A percentile compares a stretch with the other conserved stretches of the same genome.
These are phyloP conservation scores for Tolmerus cingulatus DNA, from an alignment of 2,888 invertebrate species.

Conservation along the genomic window DNA sequence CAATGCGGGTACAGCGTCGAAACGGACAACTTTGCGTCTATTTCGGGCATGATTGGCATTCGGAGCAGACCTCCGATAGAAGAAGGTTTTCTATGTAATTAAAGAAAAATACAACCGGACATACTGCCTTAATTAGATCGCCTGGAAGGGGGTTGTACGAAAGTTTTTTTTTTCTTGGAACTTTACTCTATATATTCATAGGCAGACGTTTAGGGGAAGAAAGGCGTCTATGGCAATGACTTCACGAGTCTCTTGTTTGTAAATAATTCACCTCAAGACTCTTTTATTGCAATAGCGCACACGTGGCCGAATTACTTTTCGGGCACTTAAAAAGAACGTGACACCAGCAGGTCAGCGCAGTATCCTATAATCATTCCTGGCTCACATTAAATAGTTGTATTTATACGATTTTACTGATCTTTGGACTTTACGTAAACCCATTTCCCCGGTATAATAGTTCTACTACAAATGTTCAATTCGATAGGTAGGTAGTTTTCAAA, in stretches of 20 bases:
- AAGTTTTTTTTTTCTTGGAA: neutral
- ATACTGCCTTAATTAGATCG: slow-evolving; percentile 26
- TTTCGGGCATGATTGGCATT: slow-evolving; percentile 31
- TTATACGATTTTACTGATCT: neutral
- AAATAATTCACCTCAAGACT: slow-evolving; percentile 26
- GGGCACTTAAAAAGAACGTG: neutral
- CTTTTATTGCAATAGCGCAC: slow-evolving; percentile 5
- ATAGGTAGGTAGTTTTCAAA: too few species aligned
- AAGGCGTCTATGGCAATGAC: neutral
- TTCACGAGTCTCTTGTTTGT: neutral
- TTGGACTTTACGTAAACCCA: neutral
- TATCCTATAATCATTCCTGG: neutral
- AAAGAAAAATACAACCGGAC: slow-evolving; percentile 28
- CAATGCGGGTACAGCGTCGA: neutral
- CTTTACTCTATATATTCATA: neutral
- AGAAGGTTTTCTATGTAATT: slow-evolving; percentile 25
- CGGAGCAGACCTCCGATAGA: neutral
- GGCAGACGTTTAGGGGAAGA: neutral
- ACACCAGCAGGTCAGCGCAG: neutral
- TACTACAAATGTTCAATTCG: too few species aligned
- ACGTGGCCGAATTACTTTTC: slow-evolving; percentile 14
- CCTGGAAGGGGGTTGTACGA: neutral
- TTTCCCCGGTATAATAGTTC: neutral
- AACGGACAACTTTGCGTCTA: neutral
- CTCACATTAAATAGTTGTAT: neutral